phyloP scores from a whole-genome alignment of 2,113 vertebrate genomes.

The Charina bottae region DNA sequence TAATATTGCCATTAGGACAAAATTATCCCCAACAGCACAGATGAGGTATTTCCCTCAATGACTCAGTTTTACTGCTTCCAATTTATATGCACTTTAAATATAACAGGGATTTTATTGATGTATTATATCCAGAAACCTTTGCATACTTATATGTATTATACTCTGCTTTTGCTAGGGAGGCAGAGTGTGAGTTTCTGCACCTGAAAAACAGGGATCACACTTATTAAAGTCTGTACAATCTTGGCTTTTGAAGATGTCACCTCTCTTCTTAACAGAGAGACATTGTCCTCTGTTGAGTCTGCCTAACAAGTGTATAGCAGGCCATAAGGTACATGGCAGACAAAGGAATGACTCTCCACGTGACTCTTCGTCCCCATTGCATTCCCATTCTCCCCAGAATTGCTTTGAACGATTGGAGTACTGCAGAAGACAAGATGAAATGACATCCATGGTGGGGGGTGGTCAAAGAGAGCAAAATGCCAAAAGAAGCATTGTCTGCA shows the following conservation, averaged over 20 bases:
- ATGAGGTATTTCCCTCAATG: not conserved
- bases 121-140: not conserved
- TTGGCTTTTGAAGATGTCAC: not conserved
- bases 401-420: not conserved
- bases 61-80: not conserved
- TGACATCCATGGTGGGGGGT: not conserved
- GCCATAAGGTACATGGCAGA: not conserved
- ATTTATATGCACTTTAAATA: not conserved
- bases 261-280: not conserved
- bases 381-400: not conserved
- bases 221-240: not conserved
- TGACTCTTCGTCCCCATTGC: not conserved
- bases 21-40: not conserved
- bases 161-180: not conserved
- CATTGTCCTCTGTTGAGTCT: not conserved
- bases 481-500: not conserved
- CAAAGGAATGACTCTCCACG: not conserved
- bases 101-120: not conserved
- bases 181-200: not conserved
- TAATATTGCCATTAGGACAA: not conserved
- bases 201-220: not conserved
- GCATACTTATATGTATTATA: not conserved
- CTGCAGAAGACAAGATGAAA: not conserved
- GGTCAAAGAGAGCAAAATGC: not conserved
- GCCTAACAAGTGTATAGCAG: not conserved